Percentiles rank a stretch among this genome's conserved stretches.
phyloP scores from a whole-genome alignment of 1,140 invertebrate genomes.

The Bombus confusus region DNA sequence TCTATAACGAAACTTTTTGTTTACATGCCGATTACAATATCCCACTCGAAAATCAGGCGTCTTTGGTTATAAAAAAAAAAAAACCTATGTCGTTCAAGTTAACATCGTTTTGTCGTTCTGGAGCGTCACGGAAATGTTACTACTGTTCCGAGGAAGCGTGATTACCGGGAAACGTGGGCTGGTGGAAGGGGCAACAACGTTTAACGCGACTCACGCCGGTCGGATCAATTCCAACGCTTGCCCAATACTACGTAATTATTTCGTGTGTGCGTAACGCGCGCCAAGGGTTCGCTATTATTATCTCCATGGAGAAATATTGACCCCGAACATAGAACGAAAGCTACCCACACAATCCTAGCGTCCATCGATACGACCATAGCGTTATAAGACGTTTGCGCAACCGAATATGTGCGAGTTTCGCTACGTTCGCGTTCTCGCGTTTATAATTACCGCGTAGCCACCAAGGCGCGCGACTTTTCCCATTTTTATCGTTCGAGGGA shows the following conservation, averaged over 20 bases:
- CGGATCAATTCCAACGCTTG: slow-evolving; percentile 46
- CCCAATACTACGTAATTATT: slow-evolving; percentile 52
- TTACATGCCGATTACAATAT: no score
- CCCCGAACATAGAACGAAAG: slow-evolving; percentile 37
- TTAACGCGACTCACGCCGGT: slow-evolving; percentile 21
- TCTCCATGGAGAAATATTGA: slow-evolving; percentile 52
- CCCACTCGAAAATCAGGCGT: not conserved
- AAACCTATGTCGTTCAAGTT: not conserved
- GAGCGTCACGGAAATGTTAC: not conserved
- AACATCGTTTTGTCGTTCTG: not conserved
- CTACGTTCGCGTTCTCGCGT: not conserved
- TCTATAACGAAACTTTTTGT: no score
- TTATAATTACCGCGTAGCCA: slow-evolving; percentile 23
- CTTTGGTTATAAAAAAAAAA: no score
- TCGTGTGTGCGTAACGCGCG: slow-evolving; percentile 42
- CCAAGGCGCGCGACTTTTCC: not conserved
- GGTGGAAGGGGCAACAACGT: not conserved
- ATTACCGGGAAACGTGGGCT: not conserved
- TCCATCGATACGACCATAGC: slow-evolving; percentile 18
- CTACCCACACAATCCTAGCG: not conserved
- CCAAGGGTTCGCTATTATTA: slow-evolving; percentile 50
- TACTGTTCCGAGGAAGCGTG: not conserved
- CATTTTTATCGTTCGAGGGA: slow-evolving; percentile 16
- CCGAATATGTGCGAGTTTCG: not conserved
- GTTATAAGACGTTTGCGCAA: slow-evolving; percentile 14